These are phyloP conservation scores for Bibio marci DNA, from an alignment of 2,888 invertebrate genomes.

Conservation along the genomic window DNA sequence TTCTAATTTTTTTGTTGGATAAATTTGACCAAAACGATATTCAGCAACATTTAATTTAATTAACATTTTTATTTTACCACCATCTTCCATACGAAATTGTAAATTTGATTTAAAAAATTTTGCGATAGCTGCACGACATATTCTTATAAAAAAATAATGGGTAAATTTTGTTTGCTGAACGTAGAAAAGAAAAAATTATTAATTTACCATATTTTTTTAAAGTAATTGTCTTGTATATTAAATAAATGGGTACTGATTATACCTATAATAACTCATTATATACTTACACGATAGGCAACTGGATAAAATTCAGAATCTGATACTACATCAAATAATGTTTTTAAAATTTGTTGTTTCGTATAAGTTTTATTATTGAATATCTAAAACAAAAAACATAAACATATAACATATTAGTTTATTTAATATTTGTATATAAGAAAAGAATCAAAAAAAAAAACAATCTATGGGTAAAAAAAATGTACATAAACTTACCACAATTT, in stretches of 20 bases:
- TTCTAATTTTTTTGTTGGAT: constrained; percentile 8
- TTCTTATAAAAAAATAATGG: constrained; percentile 4
- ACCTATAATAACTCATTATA: neutral
- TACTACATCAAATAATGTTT: constrained; percentile 1
- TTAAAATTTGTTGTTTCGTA: neutral
- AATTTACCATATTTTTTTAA: no score
- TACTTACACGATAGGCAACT: constrained; percentile 1
- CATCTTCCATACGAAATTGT: neutral
- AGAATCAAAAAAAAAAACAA: no score
- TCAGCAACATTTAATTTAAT: constrained; percentile 5
- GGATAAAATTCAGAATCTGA: constrained; percentile 2
- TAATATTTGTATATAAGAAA: neutral
- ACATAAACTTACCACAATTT: constrained; percentile 1
- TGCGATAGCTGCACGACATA: neutral
- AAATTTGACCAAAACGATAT: constrained; percentile 8
- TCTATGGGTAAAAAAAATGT: no score
- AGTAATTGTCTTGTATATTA: no score
- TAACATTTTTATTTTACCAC: neutral
- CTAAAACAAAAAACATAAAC: neutral
- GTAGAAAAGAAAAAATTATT: no score
- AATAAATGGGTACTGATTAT: no score
- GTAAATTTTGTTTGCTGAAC: neutral
- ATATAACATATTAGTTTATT: neutral
- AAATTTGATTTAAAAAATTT: constrained; percentile 2
- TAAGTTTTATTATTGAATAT: neutral